Base-by-base conservation (phyloP, 2,113 vertebrate species). In the Oryzias woworae region DNA sequence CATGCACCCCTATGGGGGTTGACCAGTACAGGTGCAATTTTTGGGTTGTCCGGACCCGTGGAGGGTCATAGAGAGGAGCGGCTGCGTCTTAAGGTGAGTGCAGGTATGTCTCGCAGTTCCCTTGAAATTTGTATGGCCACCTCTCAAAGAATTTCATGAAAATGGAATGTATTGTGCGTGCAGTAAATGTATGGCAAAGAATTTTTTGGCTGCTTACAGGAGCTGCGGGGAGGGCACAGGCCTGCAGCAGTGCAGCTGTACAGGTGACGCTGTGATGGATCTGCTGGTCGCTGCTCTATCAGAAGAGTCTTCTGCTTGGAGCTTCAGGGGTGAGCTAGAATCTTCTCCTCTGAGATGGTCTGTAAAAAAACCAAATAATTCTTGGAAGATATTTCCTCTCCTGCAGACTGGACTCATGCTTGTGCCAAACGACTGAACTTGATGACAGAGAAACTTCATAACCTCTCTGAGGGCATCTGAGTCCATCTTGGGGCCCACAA, bases 171-270 rank as follows among this genome's bases (percentile, higher is more conserved):
- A 20, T 20, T 20, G 20, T 20, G 20, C 20, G 26, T 28, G 26
- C 26, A 28, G 26, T 28, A 50, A 23, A 4, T 14, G 4, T 7
- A 23, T 12, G 4, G 2, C 48, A 36, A 0, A 4, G 13, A 13
- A 5, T 24, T 22, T 22, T 4, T 14, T 14, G 26, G 7, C 26
- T 42, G 83, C 90, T 90, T 67, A 93, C 92, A 90, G 66, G 15
- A 90, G 78, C 22, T 93, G 3, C 8, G 93, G 56, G 8, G 92
- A 54, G 1, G 71, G 82, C 1, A 88, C 89, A 45, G 94, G 86
- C 79, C 0, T 92, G 92, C 36, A 94, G 31, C 0, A 89, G 58
- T 5, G 69, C 31, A n/a, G 88, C 69, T 18, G 69, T 12, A 36
- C 51, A 0, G 88, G 67, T 1, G 71, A 42, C 3, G 83, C 58